Evolutionary conservation across 2,797 vertebrate species (phyloP).

Genomic region (Phrynocephalus forsythii): DNA sequence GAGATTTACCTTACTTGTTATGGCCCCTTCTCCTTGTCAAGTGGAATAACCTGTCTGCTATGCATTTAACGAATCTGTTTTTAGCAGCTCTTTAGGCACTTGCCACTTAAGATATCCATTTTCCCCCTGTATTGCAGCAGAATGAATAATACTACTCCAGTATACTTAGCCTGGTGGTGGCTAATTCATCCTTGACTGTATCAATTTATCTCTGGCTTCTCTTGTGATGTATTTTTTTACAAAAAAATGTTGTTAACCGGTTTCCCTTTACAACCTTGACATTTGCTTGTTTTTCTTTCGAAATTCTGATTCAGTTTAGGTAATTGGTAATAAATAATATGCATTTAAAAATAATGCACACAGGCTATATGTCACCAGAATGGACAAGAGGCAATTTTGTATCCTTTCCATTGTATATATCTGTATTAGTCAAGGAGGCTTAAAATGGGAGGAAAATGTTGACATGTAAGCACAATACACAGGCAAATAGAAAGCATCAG

Average conservation of each 20-base stretch:
- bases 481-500: constrained; percentile 7
- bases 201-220: constrained; percentile 38
- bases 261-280: constrained; percentile 65
- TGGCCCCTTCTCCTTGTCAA: background rate
- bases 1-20: background rate
- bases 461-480: constrained; percentile 51
- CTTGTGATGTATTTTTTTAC: constrained; percentile 44
- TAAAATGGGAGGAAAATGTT: constrained; percentile 20
- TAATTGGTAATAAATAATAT: constrained; percentile 55
- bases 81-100: background rate
- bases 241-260: constrained; percentile 47
- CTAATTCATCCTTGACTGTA: constrained; percentile 4
- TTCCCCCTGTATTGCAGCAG: background rate
- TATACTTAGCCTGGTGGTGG: background rate
- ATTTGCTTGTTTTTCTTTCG: constrained; percentile 62
- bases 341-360: constrained; percentile 44
- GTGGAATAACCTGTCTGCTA: background rate
- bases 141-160: constrained; percentile 4
- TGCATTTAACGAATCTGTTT: constrained; percentile 11
- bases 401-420: constrained; percentile 5
- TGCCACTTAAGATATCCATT: background rate
- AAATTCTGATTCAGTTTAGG: constrained; percentile 35
- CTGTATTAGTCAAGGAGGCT: constrained; percentile 34
- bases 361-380: constrained; percentile 49
- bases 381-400: constrained; percentile 59